Conservation (phyloP, 2,888 invertebrate species). For the Yponomeuta evonymella region DNA sequence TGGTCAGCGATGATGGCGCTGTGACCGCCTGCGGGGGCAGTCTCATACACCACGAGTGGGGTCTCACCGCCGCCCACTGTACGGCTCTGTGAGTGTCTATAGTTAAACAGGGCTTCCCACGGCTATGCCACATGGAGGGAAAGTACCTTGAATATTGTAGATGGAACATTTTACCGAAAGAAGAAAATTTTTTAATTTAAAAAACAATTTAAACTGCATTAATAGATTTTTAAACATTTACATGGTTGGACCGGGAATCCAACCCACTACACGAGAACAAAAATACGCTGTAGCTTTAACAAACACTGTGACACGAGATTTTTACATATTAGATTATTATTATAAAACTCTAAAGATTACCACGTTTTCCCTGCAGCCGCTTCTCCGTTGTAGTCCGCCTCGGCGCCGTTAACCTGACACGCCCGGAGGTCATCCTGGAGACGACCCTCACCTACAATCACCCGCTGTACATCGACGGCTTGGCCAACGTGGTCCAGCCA, state of each 20-base stretch:
- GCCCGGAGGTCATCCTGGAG: slow-evolving; percentile 41
- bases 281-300: too few relatives aligned
- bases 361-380: slow-evolving; percentile 30
- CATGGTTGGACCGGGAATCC: too few relatives aligned
- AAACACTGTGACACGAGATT: too few relatives aligned
- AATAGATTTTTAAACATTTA: too few relatives aligned
- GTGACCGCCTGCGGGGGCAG: slow-evolving; percentile 50
- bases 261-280: too few relatives aligned
- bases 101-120: neutral
- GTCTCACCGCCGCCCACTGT: slow-evolving; percentile 54
- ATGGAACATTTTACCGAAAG: too few relatives aligned
- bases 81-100: slow-evolving; percentile 35
- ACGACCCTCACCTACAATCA: slow-evolving; percentile 46
- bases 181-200: too few relatives aligned
- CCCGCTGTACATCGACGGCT: slow-evolving; percentile 36
- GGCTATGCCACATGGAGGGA: too few relatives aligned
- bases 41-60: slow-evolving; percentile 47
- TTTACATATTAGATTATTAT: too few relatives aligned
- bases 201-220: too few relatives aligned
- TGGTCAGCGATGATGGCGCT: slow-evolving; percentile 36
- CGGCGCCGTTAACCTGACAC: slow-evolving; percentile 41
- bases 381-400: slow-evolving; percentile 42
- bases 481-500: slow-evolving; percentile 40
- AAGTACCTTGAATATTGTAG: too few relatives aligned
- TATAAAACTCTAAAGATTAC: neutral